phyloP scores from a whole-genome alignment of 1,140 invertebrate genomes.

The Archivesica marissinica region DNA sequence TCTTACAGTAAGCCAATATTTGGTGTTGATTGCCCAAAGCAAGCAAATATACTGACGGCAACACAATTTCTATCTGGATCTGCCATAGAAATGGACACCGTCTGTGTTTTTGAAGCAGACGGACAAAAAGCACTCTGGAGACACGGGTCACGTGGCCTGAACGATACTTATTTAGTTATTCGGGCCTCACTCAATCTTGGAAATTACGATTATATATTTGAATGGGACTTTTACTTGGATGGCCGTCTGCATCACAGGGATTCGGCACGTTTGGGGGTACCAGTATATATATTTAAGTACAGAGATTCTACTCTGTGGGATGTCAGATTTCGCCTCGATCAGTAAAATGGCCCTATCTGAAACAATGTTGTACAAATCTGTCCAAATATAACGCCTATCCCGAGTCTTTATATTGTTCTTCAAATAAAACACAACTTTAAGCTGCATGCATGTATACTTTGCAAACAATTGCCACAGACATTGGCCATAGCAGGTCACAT shows the following conservation, averaged over 20 bases:
- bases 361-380: no score
- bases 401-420: no score
- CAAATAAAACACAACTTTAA: no score
- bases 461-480: no score
- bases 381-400: no score
- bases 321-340: no score
- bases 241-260: slow-evolving; percentile 64
- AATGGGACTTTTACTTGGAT: slow-evolving; percentile 75
- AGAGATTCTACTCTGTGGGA: no score
- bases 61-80: slow-evolving; percentile 53
- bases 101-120: slow-evolving; percentile 79
- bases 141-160: slow-evolving; percentile 68
- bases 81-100: slow-evolving; percentile 62
- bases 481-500: no score
- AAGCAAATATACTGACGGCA: slow-evolving; percentile 68
- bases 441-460: no score
- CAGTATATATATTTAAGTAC: no score
- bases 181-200: slow-evolving; percentile 69
- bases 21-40: slow-evolving; percentile 76
- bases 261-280: no score
- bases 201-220: slow-evolving; percentile 80
- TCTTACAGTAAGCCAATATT: not conserved
- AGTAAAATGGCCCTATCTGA: no score
- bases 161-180: slow-evolving; percentile 70
- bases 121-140: slow-evolving; percentile 68